These are phyloP conservation scores for Gavia stellata DNA, from an alignment of 2,113 vertebrate genomes.

Conservation along the genomic window DNA sequence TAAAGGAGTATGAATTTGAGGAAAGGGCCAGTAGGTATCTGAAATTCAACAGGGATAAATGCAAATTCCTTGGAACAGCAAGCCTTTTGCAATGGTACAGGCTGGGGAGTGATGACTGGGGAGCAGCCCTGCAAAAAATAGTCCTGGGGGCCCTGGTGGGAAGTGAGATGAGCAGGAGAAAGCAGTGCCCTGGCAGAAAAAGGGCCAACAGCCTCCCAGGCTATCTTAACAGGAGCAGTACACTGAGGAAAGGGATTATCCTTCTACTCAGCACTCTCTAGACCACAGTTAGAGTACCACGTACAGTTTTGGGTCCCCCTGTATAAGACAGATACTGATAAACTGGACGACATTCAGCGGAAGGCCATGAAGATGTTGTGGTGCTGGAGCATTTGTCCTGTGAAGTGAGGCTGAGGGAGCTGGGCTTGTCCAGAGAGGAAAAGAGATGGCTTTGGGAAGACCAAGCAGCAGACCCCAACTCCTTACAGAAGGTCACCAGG, in stretches of 20 bases:
- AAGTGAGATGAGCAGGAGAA: neutral
- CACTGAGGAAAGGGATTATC: neutral
- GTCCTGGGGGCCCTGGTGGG: neutral
- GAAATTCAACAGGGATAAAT: neutral
- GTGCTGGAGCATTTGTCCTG: neutral
- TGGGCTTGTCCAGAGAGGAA: neutral
- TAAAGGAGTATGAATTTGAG: neutral
- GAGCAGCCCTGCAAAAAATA: neutral
- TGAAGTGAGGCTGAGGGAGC: neutral
- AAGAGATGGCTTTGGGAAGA: neutral
- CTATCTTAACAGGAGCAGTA: neutral
- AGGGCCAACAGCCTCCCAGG: neutral
- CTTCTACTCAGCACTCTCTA: neutral
- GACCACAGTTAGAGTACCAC: neutral
- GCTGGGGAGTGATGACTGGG: neutral
- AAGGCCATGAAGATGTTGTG: neutral
- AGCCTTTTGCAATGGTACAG: neutral
- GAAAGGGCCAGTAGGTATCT: neutral
- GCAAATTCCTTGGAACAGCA: neutral
- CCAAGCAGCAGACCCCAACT: neutral
- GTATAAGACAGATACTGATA: neutral
- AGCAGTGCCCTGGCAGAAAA: neutral
- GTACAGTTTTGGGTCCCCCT: neutral
- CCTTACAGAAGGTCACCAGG: neutral
- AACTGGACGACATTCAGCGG: neutral